Conservation (phyloP, 2,888 invertebrate genomes). For the Geophilus truncorum region DNA sequence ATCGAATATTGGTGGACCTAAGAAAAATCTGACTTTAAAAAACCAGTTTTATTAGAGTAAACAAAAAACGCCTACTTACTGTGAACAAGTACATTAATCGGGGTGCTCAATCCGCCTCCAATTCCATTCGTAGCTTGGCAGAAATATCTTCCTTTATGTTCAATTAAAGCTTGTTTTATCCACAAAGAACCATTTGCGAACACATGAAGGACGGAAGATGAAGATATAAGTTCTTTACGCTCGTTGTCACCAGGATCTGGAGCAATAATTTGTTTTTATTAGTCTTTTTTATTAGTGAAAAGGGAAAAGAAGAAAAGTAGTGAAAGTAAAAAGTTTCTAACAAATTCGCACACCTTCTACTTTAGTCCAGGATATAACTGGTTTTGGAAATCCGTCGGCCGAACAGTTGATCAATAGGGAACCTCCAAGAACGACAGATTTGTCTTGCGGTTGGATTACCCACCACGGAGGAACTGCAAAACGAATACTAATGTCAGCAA, state of each 20-base stretch:
- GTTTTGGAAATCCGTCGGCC: slow-evolving; percentile 92
- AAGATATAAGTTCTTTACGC: slow-evolving; percentile 27
- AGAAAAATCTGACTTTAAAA: too few relatives aligned
- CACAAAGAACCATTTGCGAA: slow-evolving; percentile 82
- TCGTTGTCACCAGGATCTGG: slow-evolving; percentile 36
- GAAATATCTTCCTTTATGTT: slow-evolving; percentile 88
- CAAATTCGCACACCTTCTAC: slow-evolving; percentile 68
- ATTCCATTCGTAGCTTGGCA: slow-evolving; percentile 96
- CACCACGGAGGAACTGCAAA: slow-evolving; percentile 83
- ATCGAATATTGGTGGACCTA: slow-evolving; percentile 88
- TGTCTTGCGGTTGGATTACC: slow-evolving; percentile 91
- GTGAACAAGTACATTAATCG: slow-evolving; percentile 22
- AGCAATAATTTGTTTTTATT: slow-evolving; percentile 4
- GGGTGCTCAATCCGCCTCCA: slow-evolving; percentile 69
- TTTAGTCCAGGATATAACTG: slow-evolving; percentile 90
- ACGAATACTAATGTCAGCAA: not conserved
- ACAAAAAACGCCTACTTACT: not conserved
- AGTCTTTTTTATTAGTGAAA: not conserved
- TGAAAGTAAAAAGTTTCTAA: not conserved
- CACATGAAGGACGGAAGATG: slow-evolving; percentile 65
- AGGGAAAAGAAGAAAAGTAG: too few relatives aligned
- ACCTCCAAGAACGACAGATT: slow-evolving; percentile 90
- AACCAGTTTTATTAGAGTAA: too few relatives aligned
- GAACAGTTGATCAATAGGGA: slow-evolving; percentile 92
- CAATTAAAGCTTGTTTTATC: slow-evolving; percentile 84